Evolutionary conservation across 2,797 vertebrate species (phyloP).

Genomic region (Neostethus bicornis): DNA sequence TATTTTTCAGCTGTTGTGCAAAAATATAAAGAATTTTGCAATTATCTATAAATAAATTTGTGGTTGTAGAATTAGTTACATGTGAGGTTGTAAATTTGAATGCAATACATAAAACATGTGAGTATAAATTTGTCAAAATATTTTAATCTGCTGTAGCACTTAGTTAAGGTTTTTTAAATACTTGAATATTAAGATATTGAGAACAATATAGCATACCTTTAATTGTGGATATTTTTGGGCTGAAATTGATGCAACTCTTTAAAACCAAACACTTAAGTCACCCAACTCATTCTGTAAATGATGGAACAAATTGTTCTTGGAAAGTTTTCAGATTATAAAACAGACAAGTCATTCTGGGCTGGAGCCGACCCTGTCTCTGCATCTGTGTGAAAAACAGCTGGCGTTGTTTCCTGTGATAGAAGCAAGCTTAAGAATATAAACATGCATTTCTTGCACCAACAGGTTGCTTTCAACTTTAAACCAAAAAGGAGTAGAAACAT

Average conservation of each 20-base stretch:
- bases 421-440: conserved; percentile 24
- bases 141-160: conserved; percentile 1
- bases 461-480: conserved; percentile 40
- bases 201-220: conserved; percentile 1
- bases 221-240: conserved; percentile 31
- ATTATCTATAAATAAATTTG: background rate
- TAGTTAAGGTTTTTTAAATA: conserved; percentile 8
- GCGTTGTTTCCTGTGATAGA: conserved; percentile 46
- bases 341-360: conserved; percentile 45
- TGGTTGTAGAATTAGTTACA: background rate
- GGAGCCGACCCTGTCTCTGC: conserved; percentile 31
- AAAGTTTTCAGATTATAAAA: conserved; percentile 47
- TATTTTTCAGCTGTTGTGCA: background rate
- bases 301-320: conserved; percentile 61
- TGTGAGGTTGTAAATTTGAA: background rate
- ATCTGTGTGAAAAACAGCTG: conserved; percentile 58
- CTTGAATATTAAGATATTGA: conserved; percentile 12
- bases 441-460: conserved; percentile 30
- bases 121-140: no score
- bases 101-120: no score
- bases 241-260: conserved; percentile 13
- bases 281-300: conserved; percentile 38
- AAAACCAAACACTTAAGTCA: conserved; percentile 41
- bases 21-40: background rate
- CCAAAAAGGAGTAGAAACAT: conserved; percentile 14